These are phyloP conservation scores for Tetramorium parvispinum DNA, from an alignment of 1,140 invertebrate species.

Conservation along the genomic window DNA sequence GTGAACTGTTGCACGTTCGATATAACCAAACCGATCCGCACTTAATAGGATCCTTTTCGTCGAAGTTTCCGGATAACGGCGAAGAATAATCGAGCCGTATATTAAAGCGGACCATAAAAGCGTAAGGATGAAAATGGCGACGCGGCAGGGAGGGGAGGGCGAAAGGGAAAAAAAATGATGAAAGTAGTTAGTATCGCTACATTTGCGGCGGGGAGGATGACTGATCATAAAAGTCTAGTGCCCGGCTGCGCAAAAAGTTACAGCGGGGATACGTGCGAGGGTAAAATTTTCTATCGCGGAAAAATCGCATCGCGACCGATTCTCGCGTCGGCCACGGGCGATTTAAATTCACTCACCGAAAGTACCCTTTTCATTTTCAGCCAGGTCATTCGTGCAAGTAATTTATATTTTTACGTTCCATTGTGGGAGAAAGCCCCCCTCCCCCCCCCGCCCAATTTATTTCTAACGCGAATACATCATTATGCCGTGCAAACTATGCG, in stretches of 20 bases:
- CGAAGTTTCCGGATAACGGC: conserved; percentile 67
- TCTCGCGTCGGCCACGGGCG: conserved; percentile 20
- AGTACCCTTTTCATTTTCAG: conserved; percentile 31
- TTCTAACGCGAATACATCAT: conserved; percentile 30
- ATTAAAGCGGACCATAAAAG: conserved; percentile 70
- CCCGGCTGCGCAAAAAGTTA: conserved; percentile 13
- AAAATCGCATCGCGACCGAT: conserved; percentile 37
- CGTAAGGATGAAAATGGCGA: neutral
- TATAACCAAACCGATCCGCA: conserved; percentile 38
- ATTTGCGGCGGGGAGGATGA: conserved; percentile 71
- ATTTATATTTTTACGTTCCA: conserved; percentile 50
- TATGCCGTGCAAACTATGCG: neutral
- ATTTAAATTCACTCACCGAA: conserved; percentile 30
- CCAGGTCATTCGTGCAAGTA: conserved; percentile 29
- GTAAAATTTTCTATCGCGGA: conserved; percentile 34
- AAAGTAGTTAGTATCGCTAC: conserved; percentile 74
- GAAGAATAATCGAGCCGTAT: conserved; percentile 73
- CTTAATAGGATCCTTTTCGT: conserved; percentile 66
- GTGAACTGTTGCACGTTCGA: conserved; percentile 58
- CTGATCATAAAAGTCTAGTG: conserved; percentile 71
- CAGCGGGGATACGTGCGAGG: conserved; percentile 9
- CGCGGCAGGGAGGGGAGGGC: no score
- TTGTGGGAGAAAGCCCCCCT: neutral
- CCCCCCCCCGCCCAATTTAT: neutral
- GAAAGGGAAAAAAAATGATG: conserved; percentile 43